Evolutionary conservation across 2,888 invertebrate species (phyloP).

Genomic region (Drosophila emarginata): DNA sequence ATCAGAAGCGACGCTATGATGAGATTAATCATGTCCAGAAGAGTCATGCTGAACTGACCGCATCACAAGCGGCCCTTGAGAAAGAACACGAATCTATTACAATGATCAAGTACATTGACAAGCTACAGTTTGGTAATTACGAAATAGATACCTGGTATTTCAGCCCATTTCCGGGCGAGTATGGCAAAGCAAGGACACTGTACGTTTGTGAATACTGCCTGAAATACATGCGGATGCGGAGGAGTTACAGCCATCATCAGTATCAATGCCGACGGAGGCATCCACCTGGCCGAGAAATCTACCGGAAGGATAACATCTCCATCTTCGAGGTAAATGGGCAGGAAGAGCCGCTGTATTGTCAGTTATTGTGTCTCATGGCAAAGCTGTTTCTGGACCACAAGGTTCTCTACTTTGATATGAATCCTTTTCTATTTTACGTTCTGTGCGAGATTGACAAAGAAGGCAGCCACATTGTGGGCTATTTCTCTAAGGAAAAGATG

Average conservation of each 20-base stretch:
- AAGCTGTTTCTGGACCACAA: conserved; percentile 99
- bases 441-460: conserved; percentile 92
- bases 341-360: conserved; percentile 97
- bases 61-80: conserved; percentile 97
- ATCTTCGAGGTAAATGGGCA: conserved; percentile 99
- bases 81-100: conserved; percentile 98
- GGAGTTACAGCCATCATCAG: conserved; percentile 93
- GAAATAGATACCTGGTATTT: conserved; percentile 99
- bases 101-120: conserved; percentile 82
- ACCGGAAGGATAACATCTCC: conserved; percentile 96
- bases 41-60: conserved; percentile 98
- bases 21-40: conserved; percentile 99
- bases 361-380: conserved; percentile 96
- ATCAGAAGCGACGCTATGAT: conserved; percentile 98
- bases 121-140: conserved; percentile 94
- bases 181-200: conserved; percentile 93
- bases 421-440: conserved; percentile 98
- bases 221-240: conserved; percentile 96
- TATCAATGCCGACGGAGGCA: conserved; percentile 93
- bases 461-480: conserved; percentile 97
- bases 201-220: conserved; percentile 99
- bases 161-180: conserved; percentile 99
- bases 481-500: conserved; percentile 99
- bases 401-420: conserved; percentile 98
- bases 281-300: conserved; percentile 98